Conservation (phyloP, 2,888 invertebrate species). For the Brenthis hecate region DNA sequence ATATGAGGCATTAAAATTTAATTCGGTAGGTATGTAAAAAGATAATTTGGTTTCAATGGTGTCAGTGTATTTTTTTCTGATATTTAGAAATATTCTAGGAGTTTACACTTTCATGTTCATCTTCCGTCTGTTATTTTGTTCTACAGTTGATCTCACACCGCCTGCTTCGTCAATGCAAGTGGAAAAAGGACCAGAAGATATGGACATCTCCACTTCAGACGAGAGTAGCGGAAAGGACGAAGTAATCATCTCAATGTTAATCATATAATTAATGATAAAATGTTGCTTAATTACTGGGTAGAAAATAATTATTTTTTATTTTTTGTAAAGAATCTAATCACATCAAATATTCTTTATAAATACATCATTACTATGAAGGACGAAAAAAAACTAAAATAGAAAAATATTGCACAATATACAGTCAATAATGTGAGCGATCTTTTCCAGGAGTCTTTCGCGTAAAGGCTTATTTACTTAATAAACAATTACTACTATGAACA, state of each 20-base stretch:
- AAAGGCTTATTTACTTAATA: too few species aligned
- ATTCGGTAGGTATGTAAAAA: slow-evolving; percentile 30
- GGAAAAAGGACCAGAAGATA: slow-evolving; percentile 48
- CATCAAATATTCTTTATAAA: too few species aligned
- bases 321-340: too few species aligned
- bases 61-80: slow-evolving; percentile 51
- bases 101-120: slow-evolving; percentile 51
- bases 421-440: too few species aligned
- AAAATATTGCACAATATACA: too few species aligned
- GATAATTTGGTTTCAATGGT: slow-evolving; percentile 36
- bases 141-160: slow-evolving; percentile 51
- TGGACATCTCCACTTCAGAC: slow-evolving; percentile 49
- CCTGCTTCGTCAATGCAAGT: slow-evolving; percentile 40
- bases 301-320: too few species aligned
- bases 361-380: too few species aligned
- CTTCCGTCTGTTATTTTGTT: slow-evolving; percentile 51
- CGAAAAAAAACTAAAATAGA: too few species aligned
- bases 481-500: too few species aligned
- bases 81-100: slow-evolving; percentile 33
- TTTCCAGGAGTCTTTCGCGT: too few species aligned
- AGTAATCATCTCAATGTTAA: slow-evolving; percentile 41
- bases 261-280: too few species aligned
- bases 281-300: too few species aligned
- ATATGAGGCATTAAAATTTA: slow-evolving; percentile 26
- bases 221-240: slow-evolving; percentile 47